Evolutionary conservation across 2,888 invertebrate genomes (phyloP).

Genomic region (Ptilodon capucinus): DNA sequence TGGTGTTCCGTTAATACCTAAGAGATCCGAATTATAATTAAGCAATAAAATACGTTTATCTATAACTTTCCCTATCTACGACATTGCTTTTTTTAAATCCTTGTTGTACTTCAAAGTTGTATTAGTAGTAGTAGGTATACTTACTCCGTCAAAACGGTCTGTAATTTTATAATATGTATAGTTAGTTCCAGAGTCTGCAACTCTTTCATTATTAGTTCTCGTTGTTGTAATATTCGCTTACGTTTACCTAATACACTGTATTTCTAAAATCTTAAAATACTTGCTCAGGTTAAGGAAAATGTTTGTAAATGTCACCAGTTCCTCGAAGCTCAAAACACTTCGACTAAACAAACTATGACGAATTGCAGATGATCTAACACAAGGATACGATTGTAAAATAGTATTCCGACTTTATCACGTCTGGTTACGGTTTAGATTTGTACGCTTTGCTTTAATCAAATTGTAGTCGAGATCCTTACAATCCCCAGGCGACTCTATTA

Average conservation of each 20-base stretch:
- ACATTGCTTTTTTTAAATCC: too few relatives aligned
- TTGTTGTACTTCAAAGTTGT: too few relatives aligned
- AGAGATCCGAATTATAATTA: too few relatives aligned
- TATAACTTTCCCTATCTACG: too few relatives aligned
- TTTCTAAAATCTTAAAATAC: neutral
- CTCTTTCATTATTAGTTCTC: too few relatives aligned
- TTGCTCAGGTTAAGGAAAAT: constrained; percentile 1
- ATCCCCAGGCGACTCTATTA: neutral
- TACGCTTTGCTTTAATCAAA: neutral
- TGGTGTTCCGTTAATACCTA: too few relatives aligned
- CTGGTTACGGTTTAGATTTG: neutral
- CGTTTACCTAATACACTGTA: neutral
- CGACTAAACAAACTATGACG: neutral
- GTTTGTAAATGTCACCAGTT: neutral
- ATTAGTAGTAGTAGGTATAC: too few relatives aligned
- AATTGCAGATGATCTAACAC: neutral
- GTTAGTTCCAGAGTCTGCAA: too few relatives aligned
- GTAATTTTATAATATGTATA: too few relatives aligned
- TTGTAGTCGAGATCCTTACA: neutral
- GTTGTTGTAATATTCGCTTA: too few relatives aligned
- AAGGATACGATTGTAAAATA: neutral
- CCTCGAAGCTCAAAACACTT: neutral
- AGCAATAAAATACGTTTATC: too few relatives aligned
- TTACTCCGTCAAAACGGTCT: too few relatives aligned
- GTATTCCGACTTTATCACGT: neutral